Evolutionary conservation across 2,888 invertebrate species (phyloP), one percentile per base, ranked within the genome.

Genomic region (Metalampra italica): DNA sequence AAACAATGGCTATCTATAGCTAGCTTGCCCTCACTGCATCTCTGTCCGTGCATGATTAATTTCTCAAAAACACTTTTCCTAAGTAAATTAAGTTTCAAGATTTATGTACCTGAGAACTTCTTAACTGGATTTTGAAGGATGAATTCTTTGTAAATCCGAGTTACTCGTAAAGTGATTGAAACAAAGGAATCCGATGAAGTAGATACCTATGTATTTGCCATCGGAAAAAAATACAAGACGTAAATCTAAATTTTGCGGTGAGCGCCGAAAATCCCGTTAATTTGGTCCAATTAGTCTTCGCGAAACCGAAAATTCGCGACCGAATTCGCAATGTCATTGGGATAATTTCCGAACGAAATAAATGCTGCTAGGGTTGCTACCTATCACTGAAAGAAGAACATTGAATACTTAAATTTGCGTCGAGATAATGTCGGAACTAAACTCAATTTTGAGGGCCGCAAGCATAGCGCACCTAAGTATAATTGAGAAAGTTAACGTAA

Each of bases 271-370:
- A 43, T n/a, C 13, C 30, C 43, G 14, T 43, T 43, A 30, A 43
- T 32, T 34, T 43, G 29, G 12, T 43, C 43, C 43, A 46, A 43
- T 45, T 43, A 46, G 37, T 38, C 37, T 13, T 37, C 38, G 29
- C 13, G 14, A 49, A 45, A 49, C 45, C 43, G 45, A 45, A 49
- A 46, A 46, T 49, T 49, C 41, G 45, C 45, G 15, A 45, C 40
- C 36, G 42, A 46, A 46, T 46, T 49, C 43, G 49, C 49, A 30
- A 45, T 49, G 45, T 46, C 49, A 49, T 42, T 49, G 42, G 13
- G 38, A 49, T 46, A 42, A 49, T 49, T 49, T 49, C 14, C 29
- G 32, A 43, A 30, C 7, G 32, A 14, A 32, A 43, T 32, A 43
- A 43, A 43, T 12, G 14, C 29, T 12, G 12, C 11, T 15, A 43